phyloP scores from a whole-genome alignment of 1,140 invertebrate genomes.

The Pararge aegeria region DNA sequence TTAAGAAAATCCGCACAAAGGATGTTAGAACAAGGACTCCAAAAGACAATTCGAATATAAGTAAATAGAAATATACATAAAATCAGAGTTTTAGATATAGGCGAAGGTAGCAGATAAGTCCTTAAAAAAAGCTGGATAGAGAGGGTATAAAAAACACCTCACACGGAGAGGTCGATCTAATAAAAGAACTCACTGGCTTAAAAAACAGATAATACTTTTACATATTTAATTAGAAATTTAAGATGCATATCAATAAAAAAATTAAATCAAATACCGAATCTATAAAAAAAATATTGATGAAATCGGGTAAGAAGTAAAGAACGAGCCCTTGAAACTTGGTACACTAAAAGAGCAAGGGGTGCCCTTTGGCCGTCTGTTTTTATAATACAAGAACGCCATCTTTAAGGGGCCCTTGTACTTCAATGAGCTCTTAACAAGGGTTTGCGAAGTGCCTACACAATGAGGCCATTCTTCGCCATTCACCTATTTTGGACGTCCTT shows the following conservation, averaged over 20 bases:
- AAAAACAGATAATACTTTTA: too few species aligned
- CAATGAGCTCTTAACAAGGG: constrained; percentile 72
- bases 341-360: constrained; percentile 72
- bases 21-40: constrained; percentile 40
- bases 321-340: constrained; percentile 47
- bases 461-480: constrained; percentile 51
- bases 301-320: constrained; percentile 53
- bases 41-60: constrained; percentile 22
- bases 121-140: constrained; percentile 10
- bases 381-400: constrained; percentile 53
- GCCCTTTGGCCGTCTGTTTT: constrained; percentile 53
- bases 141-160: too few species aligned
- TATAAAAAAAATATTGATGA: constrained; percentile 19
- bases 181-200: too few species aligned
- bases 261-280: neutral
- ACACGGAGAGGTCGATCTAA: too few species aligned
- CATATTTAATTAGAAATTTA: constrained; percentile 19
- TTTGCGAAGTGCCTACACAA: constrained; percentile 59
- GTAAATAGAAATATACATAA: neutral
- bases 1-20: constrained; percentile 60
- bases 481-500: constrained; percentile 67
- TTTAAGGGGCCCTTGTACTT: constrained; percentile 56
- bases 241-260: neutral
- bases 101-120: too few species aligned
- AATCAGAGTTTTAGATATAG: too few species aligned